These are phyloP conservation scores for Spongilla lacustris DNA, from an alignment of 37 sponge, comb jelly and placozoan genomes.

Conservation along the genomic window DNA sequence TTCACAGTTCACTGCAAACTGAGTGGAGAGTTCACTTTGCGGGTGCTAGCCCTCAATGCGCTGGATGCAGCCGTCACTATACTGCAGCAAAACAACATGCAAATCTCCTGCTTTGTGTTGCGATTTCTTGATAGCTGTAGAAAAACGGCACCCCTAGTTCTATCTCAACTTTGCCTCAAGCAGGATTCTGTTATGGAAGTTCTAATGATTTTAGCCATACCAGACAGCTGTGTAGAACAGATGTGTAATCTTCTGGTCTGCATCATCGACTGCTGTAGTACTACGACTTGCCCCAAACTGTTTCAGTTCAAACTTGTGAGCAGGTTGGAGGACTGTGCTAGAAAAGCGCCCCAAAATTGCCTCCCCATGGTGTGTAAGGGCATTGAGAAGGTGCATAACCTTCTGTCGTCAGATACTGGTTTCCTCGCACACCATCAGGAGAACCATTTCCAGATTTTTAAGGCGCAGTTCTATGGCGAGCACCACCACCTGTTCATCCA, in stretches of 20 bases:
- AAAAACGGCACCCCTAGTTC: not conserved
- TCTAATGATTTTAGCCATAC: not conserved
- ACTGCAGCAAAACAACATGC: slow-evolving; percentile 13
- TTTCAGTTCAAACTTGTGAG: slow-evolving; percentile 29
- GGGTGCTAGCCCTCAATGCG: not conserved
- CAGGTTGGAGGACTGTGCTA: slow-evolving; percentile 20
- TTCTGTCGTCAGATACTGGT: not conserved
- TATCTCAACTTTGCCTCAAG: not conserved
- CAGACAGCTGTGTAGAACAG: not conserved
- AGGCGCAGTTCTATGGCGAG: slow-evolving; percentile 3
- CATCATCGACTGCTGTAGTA: slow-evolving; percentile 9
- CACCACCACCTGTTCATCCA: slow-evolving; percentile 46
- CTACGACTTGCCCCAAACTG: not conserved
- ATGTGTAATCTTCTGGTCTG: slow-evolving; percentile 31
- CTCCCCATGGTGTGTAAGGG: slow-evolving; percentile 24
- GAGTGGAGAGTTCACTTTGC: not conserved
- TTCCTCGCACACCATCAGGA: not conserved
- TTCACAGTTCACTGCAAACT: slow-evolving; percentile 18
- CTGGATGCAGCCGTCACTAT: slow-evolving; percentile 6
- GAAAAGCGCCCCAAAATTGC: slow-evolving; percentile 12
- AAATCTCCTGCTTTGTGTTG: not conserved
- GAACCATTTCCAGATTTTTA: not conserved
- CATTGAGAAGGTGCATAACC: slow-evolving; percentile 30
- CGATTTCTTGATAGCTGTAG: slow-evolving; percentile 19
- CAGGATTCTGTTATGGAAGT: not conserved